These are phyloP conservation scores for Tenebrio molitor DNA, from an alignment of 1,140 invertebrate genomes.

Conservation along the genomic window DNA sequence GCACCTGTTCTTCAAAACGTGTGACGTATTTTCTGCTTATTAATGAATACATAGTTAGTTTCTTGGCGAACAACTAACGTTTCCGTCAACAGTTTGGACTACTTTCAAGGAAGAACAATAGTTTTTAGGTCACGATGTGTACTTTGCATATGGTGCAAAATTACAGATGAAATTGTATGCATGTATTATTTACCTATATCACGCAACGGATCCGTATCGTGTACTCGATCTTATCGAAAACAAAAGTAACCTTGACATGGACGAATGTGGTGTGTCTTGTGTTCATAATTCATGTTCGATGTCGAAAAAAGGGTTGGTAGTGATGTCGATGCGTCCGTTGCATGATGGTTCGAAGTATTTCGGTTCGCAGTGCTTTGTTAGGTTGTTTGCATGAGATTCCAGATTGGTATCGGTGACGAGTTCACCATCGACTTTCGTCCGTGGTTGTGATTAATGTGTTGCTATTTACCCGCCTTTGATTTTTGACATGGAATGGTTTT, in stretches of 20 bases:
- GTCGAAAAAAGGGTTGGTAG: neutral
- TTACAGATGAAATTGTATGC: neutral
- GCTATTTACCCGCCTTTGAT: constrained; percentile 1
- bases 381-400: constrained; percentile 15
- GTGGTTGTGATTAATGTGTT: constrained; percentile 22
- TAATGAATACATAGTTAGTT: too few species aligned
- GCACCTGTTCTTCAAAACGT: neutral
- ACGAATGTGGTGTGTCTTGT: neutral
- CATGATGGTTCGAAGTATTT: constrained; percentile 16
- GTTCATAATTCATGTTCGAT: constrained; percentile 22
- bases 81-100: neutral
- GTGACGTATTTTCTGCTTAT: neutral
- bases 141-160: constrained; percentile 5
- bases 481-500: too few species aligned
- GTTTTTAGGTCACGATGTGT: neutral
- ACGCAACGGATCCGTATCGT: neutral
- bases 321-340: neutral
- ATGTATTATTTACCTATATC: neutral
- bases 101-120: neutral
- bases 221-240: constrained; percentile 8
- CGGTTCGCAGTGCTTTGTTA: constrained; percentile 11
- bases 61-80: neutral
- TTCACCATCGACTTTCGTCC: neutral
- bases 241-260: constrained; percentile 35
- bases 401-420: neutral